Conservation (phyloP, 2,797 vertebrate genomes). For the Molossus alvarezi region DNA sequence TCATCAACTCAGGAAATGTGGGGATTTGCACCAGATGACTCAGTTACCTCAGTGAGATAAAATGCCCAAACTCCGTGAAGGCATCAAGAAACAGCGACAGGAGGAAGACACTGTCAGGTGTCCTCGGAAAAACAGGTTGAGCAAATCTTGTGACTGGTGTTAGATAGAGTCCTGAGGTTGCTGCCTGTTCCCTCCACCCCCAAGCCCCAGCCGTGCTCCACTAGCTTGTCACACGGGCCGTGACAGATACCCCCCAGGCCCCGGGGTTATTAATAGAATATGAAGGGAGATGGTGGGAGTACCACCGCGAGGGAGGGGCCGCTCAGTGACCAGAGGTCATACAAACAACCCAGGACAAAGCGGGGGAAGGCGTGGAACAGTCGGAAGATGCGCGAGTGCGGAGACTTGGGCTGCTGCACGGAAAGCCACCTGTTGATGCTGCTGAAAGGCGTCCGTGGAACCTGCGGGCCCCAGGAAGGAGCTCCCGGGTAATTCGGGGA, state of each 20-base stretch:
- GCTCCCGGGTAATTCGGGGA: conserved; percentile 10
- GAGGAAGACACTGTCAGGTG: background rate
- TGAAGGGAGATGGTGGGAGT: background rate
- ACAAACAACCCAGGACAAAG: background rate
- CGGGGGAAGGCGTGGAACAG: background rate
- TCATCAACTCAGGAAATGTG: background rate
- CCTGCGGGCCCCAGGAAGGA: background rate
- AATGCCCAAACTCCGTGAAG: background rate
- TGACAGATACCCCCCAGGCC: too few relatives aligned
- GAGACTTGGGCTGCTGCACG: background rate
- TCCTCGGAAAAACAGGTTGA: background rate
- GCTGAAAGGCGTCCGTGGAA: background rate
- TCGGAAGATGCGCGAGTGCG: background rate
- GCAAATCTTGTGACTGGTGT: too few relatives aligned
- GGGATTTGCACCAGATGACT: conserved; percentile 62
- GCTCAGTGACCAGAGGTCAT: background rate
- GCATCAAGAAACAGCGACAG: background rate
- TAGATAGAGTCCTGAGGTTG: background rate
- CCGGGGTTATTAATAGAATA: background rate
- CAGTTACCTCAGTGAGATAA: conserved; percentile 45
- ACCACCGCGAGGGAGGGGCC: background rate
- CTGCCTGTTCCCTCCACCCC: background rate
- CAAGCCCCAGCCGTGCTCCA: background rate
- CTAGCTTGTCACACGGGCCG: background rate
- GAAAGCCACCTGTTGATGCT: background rate